phyloP scores from a whole-genome alignment of 1,140 invertebrate genomes.

The Drosophila neocordata region DNA sequence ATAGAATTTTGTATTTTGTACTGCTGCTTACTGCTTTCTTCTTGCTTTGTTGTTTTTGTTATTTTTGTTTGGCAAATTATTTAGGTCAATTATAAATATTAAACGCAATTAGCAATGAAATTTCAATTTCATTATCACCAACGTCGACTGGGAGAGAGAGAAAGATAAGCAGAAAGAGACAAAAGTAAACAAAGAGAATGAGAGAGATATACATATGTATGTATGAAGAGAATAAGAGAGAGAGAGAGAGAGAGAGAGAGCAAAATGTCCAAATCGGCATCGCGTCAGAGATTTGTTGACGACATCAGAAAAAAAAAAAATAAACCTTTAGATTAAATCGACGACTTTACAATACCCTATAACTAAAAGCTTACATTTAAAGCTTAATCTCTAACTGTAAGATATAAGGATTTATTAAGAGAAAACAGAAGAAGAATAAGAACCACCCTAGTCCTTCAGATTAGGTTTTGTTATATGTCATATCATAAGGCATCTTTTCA shows the following conservation, averaged over 20 bases:
- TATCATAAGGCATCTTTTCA: too few relatives aligned
- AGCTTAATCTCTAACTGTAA: too few relatives aligned
- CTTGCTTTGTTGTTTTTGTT: conserved; percentile 23
- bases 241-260: neutral
- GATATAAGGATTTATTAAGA: too few relatives aligned
- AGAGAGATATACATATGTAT: neutral
- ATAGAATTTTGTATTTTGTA: conserved; percentile 21
- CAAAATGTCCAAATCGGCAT: conserved; percentile 16
- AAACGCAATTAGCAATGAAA: conserved; percentile 82
- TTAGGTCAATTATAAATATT: conserved; percentile 81
- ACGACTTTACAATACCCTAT: neutral
- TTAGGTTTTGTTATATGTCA: too few relatives aligned
- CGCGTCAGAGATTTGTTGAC: conserved; percentile 13
- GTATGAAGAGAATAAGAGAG: neutral
- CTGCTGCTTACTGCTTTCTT: conserved; percentile 39
- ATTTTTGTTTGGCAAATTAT: conserved; percentile 62
- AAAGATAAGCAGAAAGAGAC: conserved; percentile 10
- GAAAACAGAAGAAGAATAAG: too few relatives aligned
- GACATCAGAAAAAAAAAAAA: conserved; percentile 22
- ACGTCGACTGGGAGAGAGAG: conserved; percentile 20
- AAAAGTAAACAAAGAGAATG: conserved; percentile 8
- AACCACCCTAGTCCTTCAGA: too few relatives aligned
- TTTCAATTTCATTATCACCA: conserved; percentile 81
- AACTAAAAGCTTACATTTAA: neutral
- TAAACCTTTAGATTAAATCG: neutral